Base-by-base conservation (phyloP, 2,797 vertebrate genomes). In the Dromococcyx pavoninus region DNA sequence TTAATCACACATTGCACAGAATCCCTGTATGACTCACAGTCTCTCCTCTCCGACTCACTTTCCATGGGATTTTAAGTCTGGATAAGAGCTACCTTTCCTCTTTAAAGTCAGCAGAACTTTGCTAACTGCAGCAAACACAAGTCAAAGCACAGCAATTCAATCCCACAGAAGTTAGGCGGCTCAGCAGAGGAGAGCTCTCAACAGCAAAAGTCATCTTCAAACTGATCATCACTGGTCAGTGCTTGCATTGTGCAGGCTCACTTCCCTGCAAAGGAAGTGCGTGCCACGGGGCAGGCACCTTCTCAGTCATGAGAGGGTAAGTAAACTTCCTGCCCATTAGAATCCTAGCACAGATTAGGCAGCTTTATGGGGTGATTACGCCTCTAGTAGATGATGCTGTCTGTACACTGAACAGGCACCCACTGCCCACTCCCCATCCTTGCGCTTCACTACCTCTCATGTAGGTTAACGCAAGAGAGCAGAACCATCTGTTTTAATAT, bases 41-140 rank as follows among this genome's bases (percentile, higher is more conserved):
- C 35, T 33, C 41, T 65, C 11, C 61, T 61, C 21, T 76, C 19
- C 75, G n/a, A 83, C 39, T 86, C 13, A 78, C 37, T 93, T 93
- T 35, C 65, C 73, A 51, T 17, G 39, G 43, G 9, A 73, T 39
- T 33, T 41, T 23, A 65, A 77, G 14, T 35, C 64, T 76, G 60
- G 24, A 13, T 39, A 87, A 89, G 54, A 65, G 46, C 15, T 41
- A 91, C 39, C 28, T 80, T 77, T 21, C 39, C 50, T 64, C 46
- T 83, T 83, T 72, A 22, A 65, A 93, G 41, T 54, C 69, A 89
- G 53, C 33, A 87, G 50, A 84, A 66, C 50, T 73, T 71, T 35
- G 44, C 39, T 57, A 67, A 43, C 61, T 66, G 33, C 41, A 65
- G 51, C 51, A 86, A 80, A 62, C 33, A 73, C n/a, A 86, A 71